Evolutionary conservation across 2,113 vertebrate species (phyloP), one percentile per base, ranked within the genome.

Genomic region (Camelus bactrianus): DNA sequence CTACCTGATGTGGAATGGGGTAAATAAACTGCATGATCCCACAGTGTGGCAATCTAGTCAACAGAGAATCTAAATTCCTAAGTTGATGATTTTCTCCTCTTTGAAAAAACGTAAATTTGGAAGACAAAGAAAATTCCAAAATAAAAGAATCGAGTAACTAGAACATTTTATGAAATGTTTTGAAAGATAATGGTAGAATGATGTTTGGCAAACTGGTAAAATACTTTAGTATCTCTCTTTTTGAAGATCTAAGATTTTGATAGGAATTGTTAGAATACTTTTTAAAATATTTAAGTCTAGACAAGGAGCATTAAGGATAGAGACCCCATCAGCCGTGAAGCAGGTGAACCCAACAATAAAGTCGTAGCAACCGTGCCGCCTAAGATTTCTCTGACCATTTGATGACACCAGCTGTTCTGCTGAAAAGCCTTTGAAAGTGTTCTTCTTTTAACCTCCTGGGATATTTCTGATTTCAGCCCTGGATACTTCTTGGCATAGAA

Each of bases 401-500:
- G 16, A 73, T 76, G 76, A 92, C 48, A 96, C 65, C 88, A 92
- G 72, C 56, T 93, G 88, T 48, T 95, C 52, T 67, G 8, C 9
- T 46, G 8, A 17, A 96, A 81, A 92, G 48, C 13, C 38, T 52
- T 90, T 92, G 84, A 92, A 91, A 88, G 13, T 0, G 4, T 58
- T 83, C 54, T 85, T 88, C 73, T 83, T 91, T 75, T 67, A 82
- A 92, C 38, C 48, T 73, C 56, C 50, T 81, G n/a, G 48, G 70
- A 67, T 60, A 76, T 62, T 95, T 94, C 84, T 14, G 0, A 77
- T 92, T 92, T 96, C 20, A 13, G 16, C 12, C 90, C 28, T 67
- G 67, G 80, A 19, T 91, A 46, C 62, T 91, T 94, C 76, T 85
- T 93, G 69, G 58, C 75, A 30, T 35, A 65, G 70, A 96, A 56